Evolutionary conservation across 23 tunicate genomes (phyloP).

Genomic region (Corella eumyota): DNA sequence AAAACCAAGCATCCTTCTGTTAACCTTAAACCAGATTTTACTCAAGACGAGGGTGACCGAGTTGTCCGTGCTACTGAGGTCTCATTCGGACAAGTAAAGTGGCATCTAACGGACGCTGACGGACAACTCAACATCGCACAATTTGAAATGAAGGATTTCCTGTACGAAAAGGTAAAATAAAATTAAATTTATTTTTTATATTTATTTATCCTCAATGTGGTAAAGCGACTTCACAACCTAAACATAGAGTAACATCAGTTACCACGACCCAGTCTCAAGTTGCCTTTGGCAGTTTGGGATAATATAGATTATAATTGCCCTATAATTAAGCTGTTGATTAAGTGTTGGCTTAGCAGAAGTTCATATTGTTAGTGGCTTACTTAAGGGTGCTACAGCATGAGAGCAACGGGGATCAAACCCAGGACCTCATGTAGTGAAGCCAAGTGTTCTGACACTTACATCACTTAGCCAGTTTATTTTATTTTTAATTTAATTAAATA

Average conservation of each 20-base stretch:
- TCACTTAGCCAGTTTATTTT: neutral
- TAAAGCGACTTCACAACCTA: too few species aligned
- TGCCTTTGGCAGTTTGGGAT: too few species aligned
- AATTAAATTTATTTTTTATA: neutral
- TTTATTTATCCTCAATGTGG: too few species aligned
- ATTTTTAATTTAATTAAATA: too few species aligned
- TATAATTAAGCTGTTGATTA: neutral
- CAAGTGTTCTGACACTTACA: neutral
- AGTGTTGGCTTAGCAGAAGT: neutral
- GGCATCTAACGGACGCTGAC: conserved; percentile 86
- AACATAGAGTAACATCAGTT: too few species aligned
- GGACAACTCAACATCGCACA: conserved; percentile 90
- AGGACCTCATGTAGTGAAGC: too few species aligned
- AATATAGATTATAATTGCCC: neutral
- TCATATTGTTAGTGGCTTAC: too few species aligned
- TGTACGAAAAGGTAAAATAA: conserved; percentile 74
- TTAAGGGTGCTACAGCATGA: too few species aligned
- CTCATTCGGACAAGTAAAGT: conserved; percentile 62
- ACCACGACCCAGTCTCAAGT: too few species aligned
- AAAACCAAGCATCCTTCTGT: conserved; percentile 53
- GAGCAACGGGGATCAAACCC: too few species aligned
- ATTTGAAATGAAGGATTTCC: conserved; percentile 82
- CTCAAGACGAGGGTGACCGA: conserved; percentile 60
- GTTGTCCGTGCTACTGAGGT: conserved; percentile 91
- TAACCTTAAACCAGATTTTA: conserved; percentile 16